Base-by-base conservation (phyloP, 2,888 invertebrate genomes). In the Syrphus vitripennis region DNA sequence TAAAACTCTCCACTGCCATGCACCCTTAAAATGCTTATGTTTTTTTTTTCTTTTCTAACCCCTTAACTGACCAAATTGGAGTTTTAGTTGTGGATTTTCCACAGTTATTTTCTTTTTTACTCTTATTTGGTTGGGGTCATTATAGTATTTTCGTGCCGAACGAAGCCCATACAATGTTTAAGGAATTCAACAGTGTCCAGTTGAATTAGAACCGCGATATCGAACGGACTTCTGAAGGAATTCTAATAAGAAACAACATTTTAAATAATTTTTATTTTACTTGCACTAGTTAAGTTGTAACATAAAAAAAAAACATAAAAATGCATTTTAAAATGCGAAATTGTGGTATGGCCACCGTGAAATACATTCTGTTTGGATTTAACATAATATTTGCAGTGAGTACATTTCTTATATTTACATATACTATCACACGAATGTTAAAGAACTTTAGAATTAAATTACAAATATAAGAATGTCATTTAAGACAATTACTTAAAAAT, bases 351-450 rank as follows among this genome's bases (percentile, higher is more conserved):
- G 93, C 92, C 89, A 89, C 93, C 61, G 93, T 95, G 75, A 95
- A 95, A 91, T 95, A 95, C 89, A 90, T 94, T 53, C 90, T 95
- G 57, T 95, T 95, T 90, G 91, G 93, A 88, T 95, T 95, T 90
- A 95, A 95, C 91, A 91, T 94, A 45, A 91, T 95, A 31, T 95
- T 95, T 92, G 94, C 94, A 89, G 95, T 95, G 92, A 94, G 94
- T 91, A 80, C n/a, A n/a, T n/a, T n/a, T n/a, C n/a, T n/a, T n/a
- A n/a, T n/a, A n/a, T n/a, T n/a, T n/a, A n/a, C n/a, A n/a, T n/a
- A n/a, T n/a, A n/a, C n/a, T n/a, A n/a, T n/a, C n/a, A n/a, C n/a
- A n/a, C n/a, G n/a, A n/a, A n/a, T n/a, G n/a, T n/a, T n/a, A n/a
- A n/a, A n/a, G n/a, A n/a, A n/a, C n/a, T n/a, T n/a, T n/a, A n/a